Evolutionary conservation across 2,888 invertebrate species (phyloP), one percentile per base, ranked within the genome.

Genomic region (Caenorhabditis sp.): DNA sequence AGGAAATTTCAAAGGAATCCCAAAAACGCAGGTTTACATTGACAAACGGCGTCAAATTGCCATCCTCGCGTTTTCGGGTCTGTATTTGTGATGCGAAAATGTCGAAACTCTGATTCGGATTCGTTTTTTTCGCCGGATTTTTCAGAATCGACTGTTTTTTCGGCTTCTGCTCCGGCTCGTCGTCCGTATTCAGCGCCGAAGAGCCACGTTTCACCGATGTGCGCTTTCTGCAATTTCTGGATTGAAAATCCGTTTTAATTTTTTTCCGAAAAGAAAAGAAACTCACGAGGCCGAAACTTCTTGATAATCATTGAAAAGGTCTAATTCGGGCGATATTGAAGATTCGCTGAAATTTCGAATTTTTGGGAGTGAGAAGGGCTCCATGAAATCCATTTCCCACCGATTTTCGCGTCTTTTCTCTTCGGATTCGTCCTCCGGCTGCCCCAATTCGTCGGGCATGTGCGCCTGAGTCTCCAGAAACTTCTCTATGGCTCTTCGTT

Each of bases 391-490:
- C 20, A 27, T 20, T 27, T 1, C n/a, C 26, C 5, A 17, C 17
- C 32, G 20, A 22, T 61, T 62, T n/a, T 41, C 55, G 7, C 3
- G 9, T 41, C 7, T 41, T 24, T 9, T 8, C 8, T 41, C 9
- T 13, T 45, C 7, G 13, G 20, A n/a, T 6, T 52, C 56, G 3
- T 66, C 66, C 5, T 50, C 48, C 7, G 17, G 6, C 30, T 56
- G 66, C 15, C 66, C 66, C 17, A 66, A 0, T 27, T 66, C 66
- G 32, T 59, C 50, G 0, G 59, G 68, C 52, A 75, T 59, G 24
- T 68, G 46, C 3, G 27, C 22, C 20, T 78, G 78, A 1, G 78
- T 78, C 20, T 58, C 48, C 9, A 78, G 35, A 41, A 78, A 78
- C 24, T 30, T 58, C 8, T 73, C 72, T n/a, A 78, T 35, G 1